Evolutionary conservation across 2,113 vertebrate species (phyloP).

Genomic region (Sinosuthora webbiana): DNA sequence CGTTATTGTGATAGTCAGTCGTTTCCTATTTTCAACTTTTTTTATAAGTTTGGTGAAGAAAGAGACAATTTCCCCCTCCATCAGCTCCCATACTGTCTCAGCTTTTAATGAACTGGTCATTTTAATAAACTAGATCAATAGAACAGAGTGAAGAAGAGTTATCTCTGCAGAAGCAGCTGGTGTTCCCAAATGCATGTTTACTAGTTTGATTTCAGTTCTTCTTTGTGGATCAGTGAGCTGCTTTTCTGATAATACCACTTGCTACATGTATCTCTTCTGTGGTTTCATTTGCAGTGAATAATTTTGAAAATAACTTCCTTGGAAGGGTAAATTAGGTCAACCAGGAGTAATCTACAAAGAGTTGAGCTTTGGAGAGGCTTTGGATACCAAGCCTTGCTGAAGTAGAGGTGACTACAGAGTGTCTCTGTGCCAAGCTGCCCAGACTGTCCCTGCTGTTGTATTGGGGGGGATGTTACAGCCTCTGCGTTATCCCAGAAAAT

Average conservation of each 20-base stretch:
- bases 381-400: neutral
- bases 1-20: neutral
- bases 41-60: neutral
- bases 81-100: neutral
- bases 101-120: neutral
- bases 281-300: neutral
- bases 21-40: neutral
- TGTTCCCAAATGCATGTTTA: neutral
- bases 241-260: neutral
- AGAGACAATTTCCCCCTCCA: neutral
- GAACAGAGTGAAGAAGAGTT: neutral
- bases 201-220: neutral
- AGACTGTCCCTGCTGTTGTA: neutral
- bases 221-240: neutral
- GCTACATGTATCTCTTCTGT: neutral
- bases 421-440: neutral
- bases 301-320: neutral
- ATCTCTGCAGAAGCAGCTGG: neutral
- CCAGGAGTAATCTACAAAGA: neutral
- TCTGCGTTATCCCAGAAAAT: neutral
- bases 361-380: neutral
- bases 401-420: neutral
- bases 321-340: neutral
- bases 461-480: accelerated
- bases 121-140: neutral